phyloP scores from a whole-genome alignment of 2,113 vertebrate species.

The Sminthopsis crassicaudata region DNA sequence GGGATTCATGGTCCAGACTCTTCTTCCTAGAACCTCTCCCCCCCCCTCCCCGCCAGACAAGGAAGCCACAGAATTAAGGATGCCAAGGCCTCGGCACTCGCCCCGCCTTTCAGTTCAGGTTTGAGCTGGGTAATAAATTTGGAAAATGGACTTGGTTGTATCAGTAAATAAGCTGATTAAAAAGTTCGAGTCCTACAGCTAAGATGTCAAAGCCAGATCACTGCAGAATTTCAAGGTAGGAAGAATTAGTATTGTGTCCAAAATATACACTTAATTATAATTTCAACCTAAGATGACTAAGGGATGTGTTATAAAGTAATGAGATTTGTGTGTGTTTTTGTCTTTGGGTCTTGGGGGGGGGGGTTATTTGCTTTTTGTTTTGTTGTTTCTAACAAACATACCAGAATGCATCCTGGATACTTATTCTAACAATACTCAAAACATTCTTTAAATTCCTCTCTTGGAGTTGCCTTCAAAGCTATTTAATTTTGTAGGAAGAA shows the following conservation, averaged over 20 bases:
- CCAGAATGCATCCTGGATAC: not conserved
- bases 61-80: constrained; percentile 1
- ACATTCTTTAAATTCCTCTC: not conserved
- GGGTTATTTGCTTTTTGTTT: not conserved
- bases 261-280: constrained; percentile 12
- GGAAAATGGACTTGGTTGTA: not conserved
- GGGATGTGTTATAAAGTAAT: constrained; percentile 18
- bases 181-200: constrained; percentile 27
- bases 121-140: constrained; percentile 29
- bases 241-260: not conserved
- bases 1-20: constrained; percentile 18
- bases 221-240: not conserved
- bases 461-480: not conserved
- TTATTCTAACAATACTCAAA: not conserved
- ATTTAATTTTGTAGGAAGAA: not conserved
- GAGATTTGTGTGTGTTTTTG: not conserved
- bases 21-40: constrained; percentile 16
- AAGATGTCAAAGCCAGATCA: constrained; percentile 21
- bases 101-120: not conserved
- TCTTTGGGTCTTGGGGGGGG: not conserved
- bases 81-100: not conserved
- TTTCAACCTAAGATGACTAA: not conserved
- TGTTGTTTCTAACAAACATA: not conserved
- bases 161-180: not conserved
- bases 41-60: not conserved